These are phyloP conservation scores for Apis dorsata DNA, from an alignment of 1,140 invertebrate genomes.

Conservation along the genomic window DNA sequence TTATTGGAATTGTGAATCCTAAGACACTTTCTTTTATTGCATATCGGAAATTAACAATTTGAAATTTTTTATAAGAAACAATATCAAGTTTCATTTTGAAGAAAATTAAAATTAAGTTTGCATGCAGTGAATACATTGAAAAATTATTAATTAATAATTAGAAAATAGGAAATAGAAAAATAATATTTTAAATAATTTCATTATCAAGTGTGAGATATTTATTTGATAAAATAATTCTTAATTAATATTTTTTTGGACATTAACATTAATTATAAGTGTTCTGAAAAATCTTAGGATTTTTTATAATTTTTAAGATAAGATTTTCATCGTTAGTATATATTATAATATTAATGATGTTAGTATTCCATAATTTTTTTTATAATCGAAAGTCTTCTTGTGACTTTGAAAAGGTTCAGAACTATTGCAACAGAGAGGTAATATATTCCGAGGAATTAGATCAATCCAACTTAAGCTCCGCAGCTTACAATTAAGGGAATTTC, in stretches of 20 bases:
- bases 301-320: too few species aligned
- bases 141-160: not conserved
- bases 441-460: not conserved
- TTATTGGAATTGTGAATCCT: not conserved
- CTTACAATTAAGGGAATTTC: not conserved
- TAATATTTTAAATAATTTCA: not conserved
- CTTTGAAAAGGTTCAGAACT: too few species aligned
- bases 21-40: not conserved
- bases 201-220: not conserved
- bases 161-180: not conserved
- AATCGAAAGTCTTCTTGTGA: too few species aligned
- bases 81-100: not conserved
- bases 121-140: not conserved
- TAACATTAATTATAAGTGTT: too few species aligned
- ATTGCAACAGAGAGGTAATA: too few species aligned
- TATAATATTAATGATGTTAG: too few species aligned
- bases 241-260: not conserved
- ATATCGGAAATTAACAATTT: not conserved
- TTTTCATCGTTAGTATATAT: too few species aligned
- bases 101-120: not conserved
- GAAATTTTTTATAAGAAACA: not conserved
- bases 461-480: not conserved
- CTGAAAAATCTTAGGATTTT: too few species aligned
- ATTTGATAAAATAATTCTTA: not conserved
- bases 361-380: too few species aligned